A percentile compares a stretch with the other conserved stretches of the same genome.
phyloP scores from a whole-genome alignment of 2,888 invertebrate species.

The Apotomis turbidana region DNA sequence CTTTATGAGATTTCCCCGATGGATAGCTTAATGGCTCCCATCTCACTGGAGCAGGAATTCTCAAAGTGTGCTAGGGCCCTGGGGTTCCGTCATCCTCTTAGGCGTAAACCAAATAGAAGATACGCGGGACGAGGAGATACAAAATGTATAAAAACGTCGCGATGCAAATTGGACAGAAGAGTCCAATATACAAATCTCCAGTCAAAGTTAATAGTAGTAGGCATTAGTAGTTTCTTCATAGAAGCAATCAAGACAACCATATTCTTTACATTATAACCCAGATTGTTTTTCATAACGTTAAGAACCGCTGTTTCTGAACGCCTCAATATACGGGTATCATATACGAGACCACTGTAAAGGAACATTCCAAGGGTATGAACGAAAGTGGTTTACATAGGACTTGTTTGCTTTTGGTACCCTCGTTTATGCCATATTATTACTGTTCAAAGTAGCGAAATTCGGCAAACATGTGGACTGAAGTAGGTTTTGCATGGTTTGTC shows the following conservation, averaged over 20 bases:
- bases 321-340: not conserved
- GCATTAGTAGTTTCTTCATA: too few relatives aligned
- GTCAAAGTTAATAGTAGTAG: too few relatives aligned
- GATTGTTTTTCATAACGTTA: too few relatives aligned
- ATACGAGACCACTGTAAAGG: constrained; percentile 2
- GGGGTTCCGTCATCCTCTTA: too few relatives aligned
- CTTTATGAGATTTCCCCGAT: constrained; percentile 35
- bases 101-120: too few relatives aligned
- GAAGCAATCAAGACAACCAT: too few relatives aligned
- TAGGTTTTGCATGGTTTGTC: not conserved
- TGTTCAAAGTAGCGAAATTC: not conserved
- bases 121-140: too few relatives aligned
- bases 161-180: too few relatives aligned
- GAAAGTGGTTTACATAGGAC: constrained; percentile 3
- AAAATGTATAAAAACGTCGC: too few relatives aligned
- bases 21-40: constrained; percentile 21
- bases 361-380: not conserved
- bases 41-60: not conserved
- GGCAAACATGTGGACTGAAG: not conserved
- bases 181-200: too few relatives aligned
- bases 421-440: not conserved
- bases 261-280: too few relatives aligned
- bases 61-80: too few relatives aligned
- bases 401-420: constrained; percentile 1
- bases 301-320: not conserved